Percentiles rank a stretch among this genome's conserved stretches.
Conservation (phyloP, 2,888 invertebrate species). For the Conchocele bisecta region DNA sequence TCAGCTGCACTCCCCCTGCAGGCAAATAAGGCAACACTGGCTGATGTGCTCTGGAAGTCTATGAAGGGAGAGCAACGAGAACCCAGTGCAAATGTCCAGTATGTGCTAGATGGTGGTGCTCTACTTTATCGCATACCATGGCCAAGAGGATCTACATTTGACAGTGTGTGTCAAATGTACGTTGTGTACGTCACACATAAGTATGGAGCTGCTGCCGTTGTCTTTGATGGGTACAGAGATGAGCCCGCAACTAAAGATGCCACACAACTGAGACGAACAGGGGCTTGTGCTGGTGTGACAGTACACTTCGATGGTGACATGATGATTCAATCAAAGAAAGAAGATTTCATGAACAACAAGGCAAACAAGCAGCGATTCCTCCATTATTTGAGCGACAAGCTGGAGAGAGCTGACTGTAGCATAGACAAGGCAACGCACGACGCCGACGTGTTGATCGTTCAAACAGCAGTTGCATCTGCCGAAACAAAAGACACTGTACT, state of each 20-base stretch:
- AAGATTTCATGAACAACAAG: slow-evolving; percentile 57
- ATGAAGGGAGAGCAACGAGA: slow-evolving; percentile 14
- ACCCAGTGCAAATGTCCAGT: slow-evolving; percentile 3
- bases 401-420: slow-evolving; percentile 22
- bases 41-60: slow-evolving; percentile 33
- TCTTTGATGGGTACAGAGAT: slow-evolving; percentile 65
- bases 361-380: slow-evolving; percentile 67
- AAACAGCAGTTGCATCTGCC: slow-evolving; percentile 50
- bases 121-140: slow-evolving; percentile 58
- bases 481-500: slow-evolving; percentile 28
- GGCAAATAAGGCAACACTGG: background rate
- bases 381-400: slow-evolving; percentile 30
- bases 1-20: background rate
- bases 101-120: slow-evolving; percentile 61
- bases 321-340: slow-evolving; percentile 54
- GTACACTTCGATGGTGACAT: slow-evolving; percentile 53
- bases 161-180: slow-evolving; percentile 49
- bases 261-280: slow-evolving; percentile 56
- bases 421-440: slow-evolving; percentile 58
- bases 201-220: slow-evolving; percentile 40
- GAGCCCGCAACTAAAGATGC: slow-evolving; percentile 61
- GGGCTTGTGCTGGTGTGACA: slow-evolving; percentile 31
- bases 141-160: slow-evolving; percentile 45
- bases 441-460: slow-evolving; percentile 65
- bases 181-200: slow-evolving; percentile 38